Conservation (phyloP, 1,140 invertebrate genomes). For the Cherax destructor region DNA sequence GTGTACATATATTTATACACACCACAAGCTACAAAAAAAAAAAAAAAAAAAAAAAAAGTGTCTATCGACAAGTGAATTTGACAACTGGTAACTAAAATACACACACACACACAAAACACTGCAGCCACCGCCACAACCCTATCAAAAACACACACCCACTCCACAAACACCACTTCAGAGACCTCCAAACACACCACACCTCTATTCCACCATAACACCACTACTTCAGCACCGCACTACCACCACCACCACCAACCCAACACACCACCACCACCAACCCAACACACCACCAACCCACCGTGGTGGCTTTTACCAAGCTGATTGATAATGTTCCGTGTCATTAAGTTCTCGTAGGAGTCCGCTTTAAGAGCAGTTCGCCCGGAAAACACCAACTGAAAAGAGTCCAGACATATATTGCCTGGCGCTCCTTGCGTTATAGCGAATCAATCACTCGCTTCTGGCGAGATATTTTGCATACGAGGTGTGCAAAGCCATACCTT, state of each 20-base stretch:
- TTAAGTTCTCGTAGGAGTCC: slow-evolving; percentile 47
- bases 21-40: background rate
- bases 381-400: slow-evolving; percentile 66
- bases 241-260: background rate
- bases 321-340: slow-evolving; percentile 67
- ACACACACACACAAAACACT: no score
- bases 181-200: background rate
- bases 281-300: background rate
- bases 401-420: slow-evolving; percentile 63
- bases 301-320: slow-evolving; percentile 57
- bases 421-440: slow-evolving; percentile 16
- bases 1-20: background rate
- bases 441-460: background rate
- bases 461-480: background rate
- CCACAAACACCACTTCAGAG: background rate
- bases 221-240: background rate
- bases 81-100: no score
- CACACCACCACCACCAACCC: slow-evolving; percentile 21
- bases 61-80: no score
- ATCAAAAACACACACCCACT: no score
- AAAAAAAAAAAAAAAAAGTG: no score
- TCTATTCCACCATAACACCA: background rate
- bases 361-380: slow-evolving; percentile 66
- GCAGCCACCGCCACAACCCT: no score
- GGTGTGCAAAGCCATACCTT: no score